phyloP scores from a whole-genome alignment of 2,888 invertebrate genomes.

The Hypselothyrea guttata region DNA sequence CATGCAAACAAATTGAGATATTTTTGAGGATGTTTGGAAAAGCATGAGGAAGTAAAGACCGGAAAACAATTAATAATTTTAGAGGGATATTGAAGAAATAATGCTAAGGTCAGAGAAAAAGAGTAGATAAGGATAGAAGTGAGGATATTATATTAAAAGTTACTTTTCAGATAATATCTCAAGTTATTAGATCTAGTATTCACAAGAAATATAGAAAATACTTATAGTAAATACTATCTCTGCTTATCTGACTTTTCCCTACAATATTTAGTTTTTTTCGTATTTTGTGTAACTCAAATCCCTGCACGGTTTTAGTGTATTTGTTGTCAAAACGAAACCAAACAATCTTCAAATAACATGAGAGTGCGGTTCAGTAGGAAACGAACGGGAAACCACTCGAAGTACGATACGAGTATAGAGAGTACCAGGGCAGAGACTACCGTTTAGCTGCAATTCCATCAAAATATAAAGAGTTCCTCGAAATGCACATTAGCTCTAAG shows the following conservation, averaged over 20 bases:
- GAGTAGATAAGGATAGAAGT: too few relatives aligned
- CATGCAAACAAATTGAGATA: constrained; percentile 35
- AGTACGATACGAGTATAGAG: too few relatives aligned
- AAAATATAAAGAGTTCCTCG: constrained; percentile 41
- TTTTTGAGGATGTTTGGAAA: not conserved
- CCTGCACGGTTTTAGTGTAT: constrained; percentile 12
- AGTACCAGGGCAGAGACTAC: constrained; percentile 46
- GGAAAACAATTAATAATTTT: too few relatives aligned
- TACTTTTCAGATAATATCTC: too few relatives aligned
- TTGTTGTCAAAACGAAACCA: constrained; percentile 67
- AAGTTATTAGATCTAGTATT: too few relatives aligned
- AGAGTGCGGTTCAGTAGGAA: constrained; percentile 43
- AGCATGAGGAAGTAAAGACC: too few relatives aligned
- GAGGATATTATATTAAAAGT: too few relatives aligned
- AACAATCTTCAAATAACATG: constrained; percentile 48
- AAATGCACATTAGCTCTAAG: constrained; percentile 48
- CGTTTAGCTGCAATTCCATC: constrained; percentile 42
- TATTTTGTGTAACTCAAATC: constrained; percentile 39
- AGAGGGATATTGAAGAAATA: too few relatives aligned
- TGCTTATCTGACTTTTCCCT: not conserved
- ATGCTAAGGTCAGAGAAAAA: too few relatives aligned
- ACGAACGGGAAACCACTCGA: constrained; percentile 61
- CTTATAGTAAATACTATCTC: too few relatives aligned
- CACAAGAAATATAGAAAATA: too few relatives aligned
- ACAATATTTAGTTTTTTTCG: constrained; percentile 19